These are phyloP conservation scores for Scolopax mira DNA, from an alignment of 2,113 vertebrate species.

Conservation along the genomic window DNA sequence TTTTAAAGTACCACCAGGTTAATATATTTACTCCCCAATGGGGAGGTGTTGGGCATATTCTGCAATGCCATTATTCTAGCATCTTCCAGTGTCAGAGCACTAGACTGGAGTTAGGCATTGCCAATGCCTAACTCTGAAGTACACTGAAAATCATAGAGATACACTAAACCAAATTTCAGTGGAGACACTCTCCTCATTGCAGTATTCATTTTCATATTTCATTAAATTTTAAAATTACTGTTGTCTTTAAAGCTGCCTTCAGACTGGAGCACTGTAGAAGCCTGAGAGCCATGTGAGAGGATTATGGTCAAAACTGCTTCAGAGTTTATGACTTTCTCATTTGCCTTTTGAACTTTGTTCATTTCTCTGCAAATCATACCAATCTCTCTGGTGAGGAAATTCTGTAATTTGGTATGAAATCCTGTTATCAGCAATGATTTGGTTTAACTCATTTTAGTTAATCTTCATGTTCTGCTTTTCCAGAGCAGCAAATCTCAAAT, in stretches of 20 bases:
- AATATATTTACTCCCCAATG: neutral
- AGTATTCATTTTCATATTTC: neutral
- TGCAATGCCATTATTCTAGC: neutral
- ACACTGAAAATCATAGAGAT: neutral
- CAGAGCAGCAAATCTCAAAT: neutral
- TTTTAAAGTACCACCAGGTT: neutral
- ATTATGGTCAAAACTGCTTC: neutral
- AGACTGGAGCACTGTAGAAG: neutral
- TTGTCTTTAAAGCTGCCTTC: neutral
- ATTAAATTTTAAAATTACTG: neutral
- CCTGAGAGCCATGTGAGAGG: neutral
- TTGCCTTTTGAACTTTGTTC: neutral
- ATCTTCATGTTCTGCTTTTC: neutral
- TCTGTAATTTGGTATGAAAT: conserved; percentile 15
- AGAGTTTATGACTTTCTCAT: neutral
- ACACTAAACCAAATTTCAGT: neutral
- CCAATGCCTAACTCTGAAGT: neutral
- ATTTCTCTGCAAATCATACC: neutral
- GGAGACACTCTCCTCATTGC: neutral
- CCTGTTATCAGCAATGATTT: neutral
- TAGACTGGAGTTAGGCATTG: neutral
- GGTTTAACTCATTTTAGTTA: neutral
- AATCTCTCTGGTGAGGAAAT: neutral
- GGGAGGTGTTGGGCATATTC: neutral
- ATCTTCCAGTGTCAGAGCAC: neutral